Conservation (phyloP, 2,113 vertebrate species). For the Atrichornis clamosus region DNA sequence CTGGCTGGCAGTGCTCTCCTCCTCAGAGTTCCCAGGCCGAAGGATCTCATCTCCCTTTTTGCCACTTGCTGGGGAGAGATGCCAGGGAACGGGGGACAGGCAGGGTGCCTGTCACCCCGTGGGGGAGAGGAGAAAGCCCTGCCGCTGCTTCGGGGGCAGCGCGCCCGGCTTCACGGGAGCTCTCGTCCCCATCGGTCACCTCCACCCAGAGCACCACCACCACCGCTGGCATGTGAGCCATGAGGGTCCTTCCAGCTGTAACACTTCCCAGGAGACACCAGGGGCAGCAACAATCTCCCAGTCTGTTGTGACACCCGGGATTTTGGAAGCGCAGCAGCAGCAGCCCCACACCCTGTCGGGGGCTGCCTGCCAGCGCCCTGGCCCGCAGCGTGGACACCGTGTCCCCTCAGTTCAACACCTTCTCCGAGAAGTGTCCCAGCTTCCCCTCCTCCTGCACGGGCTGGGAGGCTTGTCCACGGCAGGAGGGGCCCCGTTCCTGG, state of each 20-base stretch:
- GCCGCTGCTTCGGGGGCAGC: not conserved
- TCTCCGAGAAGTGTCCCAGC: conserved; percentile 16
- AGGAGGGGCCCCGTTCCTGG: conserved; percentile 57
- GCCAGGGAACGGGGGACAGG: not conserved
- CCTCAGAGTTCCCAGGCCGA: not conserved
- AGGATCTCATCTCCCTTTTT: not conserved
- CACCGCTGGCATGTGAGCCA: rapidly evolving
- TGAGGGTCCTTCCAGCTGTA: not conserved
- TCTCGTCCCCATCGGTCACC: rapidly evolving
- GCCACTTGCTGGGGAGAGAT: not conserved
- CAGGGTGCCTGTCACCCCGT: rapidly evolving
- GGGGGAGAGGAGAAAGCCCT: not conserved
- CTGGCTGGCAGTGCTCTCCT: not conserved
- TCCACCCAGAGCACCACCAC: not conserved
- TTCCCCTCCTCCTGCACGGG: conserved; percentile 77
- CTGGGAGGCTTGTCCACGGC: not conserved
- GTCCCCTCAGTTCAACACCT: conserved; percentile 39
- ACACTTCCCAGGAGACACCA: not conserved
- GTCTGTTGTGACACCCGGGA: not conserved
- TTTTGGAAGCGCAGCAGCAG: not conserved
- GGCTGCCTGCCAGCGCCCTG: not conserved
- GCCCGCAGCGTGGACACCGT: not conserved
- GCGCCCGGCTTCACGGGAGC: rapidly evolving
- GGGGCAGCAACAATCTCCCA: not conserved
- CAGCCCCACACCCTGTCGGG: not conserved